A percentile compares a stretch with the other conserved stretches of the same genome.
Evolutionary conservation across 2,888 invertebrate genomes (phyloP).

Genomic region (Drosophila nr. perissopoda): DNA sequence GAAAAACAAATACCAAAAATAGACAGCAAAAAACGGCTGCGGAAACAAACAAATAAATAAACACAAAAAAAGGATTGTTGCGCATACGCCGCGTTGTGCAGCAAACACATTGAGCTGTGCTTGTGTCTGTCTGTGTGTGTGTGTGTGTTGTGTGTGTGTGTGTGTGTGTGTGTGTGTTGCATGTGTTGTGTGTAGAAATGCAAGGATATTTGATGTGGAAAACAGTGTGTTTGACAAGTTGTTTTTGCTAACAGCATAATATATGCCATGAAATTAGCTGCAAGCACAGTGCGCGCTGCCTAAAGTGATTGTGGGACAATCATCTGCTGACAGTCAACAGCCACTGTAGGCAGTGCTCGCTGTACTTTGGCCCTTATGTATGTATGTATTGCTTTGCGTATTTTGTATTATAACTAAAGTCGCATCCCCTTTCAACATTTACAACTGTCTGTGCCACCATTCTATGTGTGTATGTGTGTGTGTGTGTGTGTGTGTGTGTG

Average conservation of each 20-base stretch:
- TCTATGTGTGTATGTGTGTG: conserved; percentile 9
- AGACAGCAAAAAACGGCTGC: conserved; percentile 10
- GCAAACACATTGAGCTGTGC: conserved; percentile 13
- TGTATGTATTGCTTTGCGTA: conserved; percentile 17
- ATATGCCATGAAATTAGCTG: conserved; percentile 1
- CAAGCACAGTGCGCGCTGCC: conserved; percentile 20
- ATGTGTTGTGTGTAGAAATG: conserved; percentile 1
- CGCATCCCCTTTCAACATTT: conserved; percentile 48
- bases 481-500: conserved; percentile 24
- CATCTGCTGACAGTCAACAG: not conserved
- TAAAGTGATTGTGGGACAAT: not conserved
- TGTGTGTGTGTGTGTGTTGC: conserved; percentile 1
- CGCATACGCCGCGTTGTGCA: conserved; percentile 58
- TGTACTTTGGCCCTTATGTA: conserved; percentile 18
- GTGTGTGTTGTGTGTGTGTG: conserved; percentile 2
- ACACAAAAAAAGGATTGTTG: conserved; percentile 23
- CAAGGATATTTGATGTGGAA: conserved; percentile 11
- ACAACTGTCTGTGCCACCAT: conserved; percentile 32
- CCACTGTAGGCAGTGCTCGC: conserved; percentile 11
- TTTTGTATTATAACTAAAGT: conserved; percentile 20
- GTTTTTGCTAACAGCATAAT: conserved; percentile 20
- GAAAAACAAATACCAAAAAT: conserved; percentile 33
- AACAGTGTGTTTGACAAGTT: conserved; percentile 16
- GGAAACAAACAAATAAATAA: conserved; percentile 15
- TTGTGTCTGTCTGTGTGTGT: not conserved